A percentile compares a stretch with the other conserved stretches of the same genome.
phyloP scores from a whole-genome alignment of 2,888 invertebrate genomes.

The Pachydiplax longipennis region DNA sequence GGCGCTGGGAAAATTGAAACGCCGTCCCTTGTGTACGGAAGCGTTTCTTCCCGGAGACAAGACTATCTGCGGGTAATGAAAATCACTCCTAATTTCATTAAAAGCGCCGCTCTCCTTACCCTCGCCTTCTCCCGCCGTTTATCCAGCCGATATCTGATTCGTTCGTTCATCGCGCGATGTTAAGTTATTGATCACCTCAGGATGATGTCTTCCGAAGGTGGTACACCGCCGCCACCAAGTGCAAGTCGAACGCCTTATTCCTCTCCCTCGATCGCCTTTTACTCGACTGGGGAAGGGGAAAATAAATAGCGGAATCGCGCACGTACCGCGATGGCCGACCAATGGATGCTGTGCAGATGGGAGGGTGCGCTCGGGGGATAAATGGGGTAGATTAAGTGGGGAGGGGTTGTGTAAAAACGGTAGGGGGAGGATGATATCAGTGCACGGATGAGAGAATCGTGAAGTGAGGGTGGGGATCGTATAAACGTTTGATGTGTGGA shows the following conservation, averaged over 20 bases:
- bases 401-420: background rate
- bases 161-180: background rate
- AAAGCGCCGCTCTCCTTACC: background rate
- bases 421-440: slow-evolving; percentile 6
- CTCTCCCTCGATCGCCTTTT: background rate
- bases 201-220: background rate
- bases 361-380: background rate
- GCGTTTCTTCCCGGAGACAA: background rate
- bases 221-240: background rate
- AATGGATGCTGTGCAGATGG: background rate
- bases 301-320: background rate
- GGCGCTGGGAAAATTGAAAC: background rate
- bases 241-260: background rate
- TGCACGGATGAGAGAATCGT: background rate
- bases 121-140: background rate
- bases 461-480: background rate
- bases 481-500: slow-evolving; percentile 13
- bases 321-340: background rate
- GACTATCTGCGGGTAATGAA: background rate
- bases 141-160: background rate
- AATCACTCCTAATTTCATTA: background rate
- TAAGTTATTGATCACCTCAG: background rate
- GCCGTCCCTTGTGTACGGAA: background rate
- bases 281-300: background rate
- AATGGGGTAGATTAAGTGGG: background rate